phyloP scores from a whole-genome alignment of 2,113 vertebrate species.

The Pelecanus crispus region DNA sequence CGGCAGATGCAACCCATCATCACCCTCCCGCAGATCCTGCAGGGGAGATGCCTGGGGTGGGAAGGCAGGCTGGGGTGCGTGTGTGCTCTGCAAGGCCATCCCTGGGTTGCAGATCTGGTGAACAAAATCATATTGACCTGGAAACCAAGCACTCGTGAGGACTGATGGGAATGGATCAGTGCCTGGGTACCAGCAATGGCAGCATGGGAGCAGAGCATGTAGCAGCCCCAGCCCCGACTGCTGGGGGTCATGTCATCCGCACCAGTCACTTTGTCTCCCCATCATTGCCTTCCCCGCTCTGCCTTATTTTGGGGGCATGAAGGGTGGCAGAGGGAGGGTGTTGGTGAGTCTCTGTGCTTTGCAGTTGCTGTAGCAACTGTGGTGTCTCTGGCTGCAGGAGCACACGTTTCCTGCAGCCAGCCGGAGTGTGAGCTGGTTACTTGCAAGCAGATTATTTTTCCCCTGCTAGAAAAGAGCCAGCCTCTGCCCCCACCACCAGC shows the following conservation, averaged over 20 bases:
- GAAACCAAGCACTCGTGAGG: not conserved
- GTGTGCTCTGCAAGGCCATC: not conserved
- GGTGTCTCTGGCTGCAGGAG: slow-evolving; percentile 1
- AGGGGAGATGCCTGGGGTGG: not conserved
- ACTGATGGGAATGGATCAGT: accelerated
- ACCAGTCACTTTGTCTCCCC: not conserved
- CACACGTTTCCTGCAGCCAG: not conserved
- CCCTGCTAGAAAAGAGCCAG: not conserved
- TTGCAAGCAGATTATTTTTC: not conserved
- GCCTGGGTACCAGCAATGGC: accelerated
- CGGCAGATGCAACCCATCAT: not conserved
- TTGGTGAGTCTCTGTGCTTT: not conserved
- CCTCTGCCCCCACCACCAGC: not conserved
- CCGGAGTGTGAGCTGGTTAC: not conserved
- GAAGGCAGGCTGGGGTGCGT: not conserved
- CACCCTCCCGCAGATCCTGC: accelerated
- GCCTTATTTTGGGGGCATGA: not conserved
- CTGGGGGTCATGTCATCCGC: not conserved
- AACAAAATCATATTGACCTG: not conserved
- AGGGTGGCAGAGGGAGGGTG: not conserved
- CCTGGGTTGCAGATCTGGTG: not conserved
- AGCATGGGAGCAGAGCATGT: not conserved
- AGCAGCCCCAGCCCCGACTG: not conserved
- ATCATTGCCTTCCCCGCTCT: not conserved
- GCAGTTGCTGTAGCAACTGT: slow-evolving; percentile 61